Percentiles rank a stretch among this genome's conserved stretches.
Conservation (phyloP, 2,113 vertebrate species). For the Entosphenus tridentatus region DNA sequence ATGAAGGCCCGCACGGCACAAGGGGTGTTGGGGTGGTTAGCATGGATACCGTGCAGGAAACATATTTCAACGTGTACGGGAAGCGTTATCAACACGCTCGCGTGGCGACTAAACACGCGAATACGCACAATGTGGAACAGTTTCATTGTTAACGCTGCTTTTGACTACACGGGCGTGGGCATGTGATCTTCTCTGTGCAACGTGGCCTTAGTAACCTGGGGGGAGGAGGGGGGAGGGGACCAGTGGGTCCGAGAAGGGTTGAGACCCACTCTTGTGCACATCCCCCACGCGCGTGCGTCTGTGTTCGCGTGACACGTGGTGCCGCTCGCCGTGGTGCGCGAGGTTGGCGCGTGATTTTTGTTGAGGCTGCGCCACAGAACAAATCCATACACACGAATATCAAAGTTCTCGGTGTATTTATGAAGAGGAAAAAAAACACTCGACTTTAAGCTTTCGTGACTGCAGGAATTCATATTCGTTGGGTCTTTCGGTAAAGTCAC, state of each 20-base stretch:
- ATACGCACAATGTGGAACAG: background rate
- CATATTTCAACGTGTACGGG: conserved; percentile 9
- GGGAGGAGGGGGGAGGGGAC: background rate
- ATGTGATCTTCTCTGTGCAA: background rate
- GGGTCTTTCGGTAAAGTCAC: too few relatives aligned
- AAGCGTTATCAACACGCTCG: background rate
- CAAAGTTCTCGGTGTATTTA: too few relatives aligned
- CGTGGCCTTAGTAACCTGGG: background rate
- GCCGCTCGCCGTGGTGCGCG: too few relatives aligned
- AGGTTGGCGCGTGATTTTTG: too few relatives aligned
- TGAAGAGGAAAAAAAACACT: too few relatives aligned
- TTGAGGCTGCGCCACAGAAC: too few relatives aligned
- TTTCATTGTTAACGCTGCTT: background rate
- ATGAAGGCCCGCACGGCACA: too few relatives aligned
- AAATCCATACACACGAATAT: too few relatives aligned
- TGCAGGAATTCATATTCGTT: too few relatives aligned
- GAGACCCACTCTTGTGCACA: background rate
- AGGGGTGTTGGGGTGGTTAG: conserved; percentile 11
- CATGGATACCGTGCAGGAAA: conserved; percentile 13
- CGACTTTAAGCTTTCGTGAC: too few relatives aligned
- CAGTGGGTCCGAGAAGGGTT: background rate
- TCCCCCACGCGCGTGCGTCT: too few relatives aligned
- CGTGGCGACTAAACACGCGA: background rate
- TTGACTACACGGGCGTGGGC: background rate
- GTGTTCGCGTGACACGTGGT: too few relatives aligned